Evolutionary conservation across 2,888 invertebrate species (phyloP), one percentile per base, ranked within the genome.

Genomic region (Polydrusus tereticollis): DNA sequence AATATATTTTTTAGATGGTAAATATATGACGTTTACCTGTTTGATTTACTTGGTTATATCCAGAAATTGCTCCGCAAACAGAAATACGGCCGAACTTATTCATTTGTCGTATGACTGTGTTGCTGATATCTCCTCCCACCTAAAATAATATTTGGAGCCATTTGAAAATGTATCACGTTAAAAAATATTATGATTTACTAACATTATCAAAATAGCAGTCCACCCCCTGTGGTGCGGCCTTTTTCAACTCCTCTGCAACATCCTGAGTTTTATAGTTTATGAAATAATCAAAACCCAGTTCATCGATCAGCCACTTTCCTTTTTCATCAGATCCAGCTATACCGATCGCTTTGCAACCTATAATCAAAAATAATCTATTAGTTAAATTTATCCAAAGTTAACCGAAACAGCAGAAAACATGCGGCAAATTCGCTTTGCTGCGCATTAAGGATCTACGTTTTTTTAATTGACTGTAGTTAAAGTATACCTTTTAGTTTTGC

Each of bases 141-240:
- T 77, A 70, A 57, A 69, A 72, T 26, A 38, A 52, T 12, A 36
- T 36, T 36, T 10, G 12, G 12, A 10, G 10, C 5, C 36, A 2
- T 12, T 36, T 36, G 5, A 10, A 7, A 4, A 10, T 36, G 7
- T 36, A 12, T 10, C 36, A 36, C 12, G 2, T 36, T 10, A 10
- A 36, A 36, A 93, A 80, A 93, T 93, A 81, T 93, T 93, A 80
- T 91, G 93, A 79, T 92, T 91, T 50, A 83, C 88, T 82, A 85
- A 93, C 93, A 83, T 93, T 93, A 81, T 94, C 94, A 81, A 93
- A 93, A 80, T 91, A 93, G 79, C 92, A 91, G 80, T 94, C 92
- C 0, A 93, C 84, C 1, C 93, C 93, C 14, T 90, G 85, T 0
- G 93, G 91, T 10, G 92, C 91, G 58, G 85, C 86, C 81, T 89